Base-by-base conservation (phyloP, 2,113 vertebrate genomes). In the Solea senegalensis region DNA sequence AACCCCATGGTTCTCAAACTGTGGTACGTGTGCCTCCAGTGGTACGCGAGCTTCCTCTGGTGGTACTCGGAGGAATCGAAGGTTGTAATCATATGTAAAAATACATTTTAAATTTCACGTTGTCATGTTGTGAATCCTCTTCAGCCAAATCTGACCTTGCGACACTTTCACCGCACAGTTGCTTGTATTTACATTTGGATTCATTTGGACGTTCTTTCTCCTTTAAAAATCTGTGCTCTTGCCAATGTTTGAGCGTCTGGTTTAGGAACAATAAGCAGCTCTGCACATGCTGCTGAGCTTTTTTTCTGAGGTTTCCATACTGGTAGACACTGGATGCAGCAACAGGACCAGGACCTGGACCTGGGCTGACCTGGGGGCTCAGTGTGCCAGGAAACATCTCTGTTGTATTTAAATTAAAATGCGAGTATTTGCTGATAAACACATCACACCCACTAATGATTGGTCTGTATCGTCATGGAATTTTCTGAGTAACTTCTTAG, bases 291-390 rank as follows among this genome's bases (percentile, higher is more conserved):
- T n/a, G 28, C 4, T 45, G 0, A 58, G 14, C 11, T 28, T 8
- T 28, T 8, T 68, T 21, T 21, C 21, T 21, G 21, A 21, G 50
- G 11, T 21, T 43, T 65, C 41, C 6, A 6, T 21, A 9, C n/a
- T 13, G 15, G 21, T 46, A 27, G 45, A 62, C 27, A 11, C 54
- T 34, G 34, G 34, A 34, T 34, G 34, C 34, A 34, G 34, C 34
- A 34, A 1, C 34, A 34, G 34, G 34, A 34, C 34, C 5, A 51
- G 15, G 16, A 44, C 3, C 14, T 14, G 45, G 43, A 34, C 62
- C 58, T 59, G 9, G 16, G 26, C 27, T 57, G 44, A 67, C 28
- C 69, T n/a, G 34, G 13, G 15, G 54, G 46, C 48, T 64, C 50
- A 9, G 13, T 21, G 50, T 27, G 16, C 44, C n/a, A 12, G 5